Conservation (phyloP, 1,140 invertebrate species). For the Antheraea mylitta region DNA sequence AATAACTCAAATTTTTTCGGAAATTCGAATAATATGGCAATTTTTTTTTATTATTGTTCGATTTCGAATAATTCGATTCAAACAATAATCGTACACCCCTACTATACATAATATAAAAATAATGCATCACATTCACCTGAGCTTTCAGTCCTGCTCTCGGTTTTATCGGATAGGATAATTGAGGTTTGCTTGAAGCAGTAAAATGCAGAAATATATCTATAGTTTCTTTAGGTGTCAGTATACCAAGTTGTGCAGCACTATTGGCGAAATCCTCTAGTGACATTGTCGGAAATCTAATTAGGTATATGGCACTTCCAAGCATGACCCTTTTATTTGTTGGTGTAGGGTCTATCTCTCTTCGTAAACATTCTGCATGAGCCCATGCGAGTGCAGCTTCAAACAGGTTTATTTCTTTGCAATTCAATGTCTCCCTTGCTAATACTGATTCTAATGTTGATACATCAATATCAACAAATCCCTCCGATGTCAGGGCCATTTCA, state of each 20-base stretch:
- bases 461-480: slow-evolving; percentile 95
- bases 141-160: slow-evolving; percentile 91
- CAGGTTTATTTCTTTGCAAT: slow-evolving; percentile 93
- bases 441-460: slow-evolving; percentile 93
- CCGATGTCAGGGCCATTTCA: slow-evolving; percentile 95
- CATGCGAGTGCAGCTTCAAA: slow-evolving; percentile 94
- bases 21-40: too few species aligned
- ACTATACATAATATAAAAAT: not conserved
- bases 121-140: slow-evolving; percentile 80
- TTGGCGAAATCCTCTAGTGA: slow-evolving; percentile 94
- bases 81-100: too few species aligned
- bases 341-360: slow-evolving; percentile 88
- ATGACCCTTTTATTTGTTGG: slow-evolving; percentile 85
- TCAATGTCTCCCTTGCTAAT: slow-evolving; percentile 91
- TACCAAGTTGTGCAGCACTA: slow-evolving; percentile 92
- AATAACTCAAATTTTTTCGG: too few species aligned
- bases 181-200: slow-evolving; percentile 90
- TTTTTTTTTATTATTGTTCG: too few species aligned
- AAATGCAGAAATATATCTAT: slow-evolving; percentile 96
- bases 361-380: slow-evolving; percentile 91
- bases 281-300: slow-evolving; percentile 95
- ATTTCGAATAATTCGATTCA: too few species aligned
- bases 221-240: slow-evolving; percentile 93
- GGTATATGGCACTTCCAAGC: slow-evolving; percentile 88
- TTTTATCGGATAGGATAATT: slow-evolving; percentile 89